Evolutionary conservation across 2,113 vertebrate genomes (phyloP).

Genomic region (Brachirus orientalis): DNA sequence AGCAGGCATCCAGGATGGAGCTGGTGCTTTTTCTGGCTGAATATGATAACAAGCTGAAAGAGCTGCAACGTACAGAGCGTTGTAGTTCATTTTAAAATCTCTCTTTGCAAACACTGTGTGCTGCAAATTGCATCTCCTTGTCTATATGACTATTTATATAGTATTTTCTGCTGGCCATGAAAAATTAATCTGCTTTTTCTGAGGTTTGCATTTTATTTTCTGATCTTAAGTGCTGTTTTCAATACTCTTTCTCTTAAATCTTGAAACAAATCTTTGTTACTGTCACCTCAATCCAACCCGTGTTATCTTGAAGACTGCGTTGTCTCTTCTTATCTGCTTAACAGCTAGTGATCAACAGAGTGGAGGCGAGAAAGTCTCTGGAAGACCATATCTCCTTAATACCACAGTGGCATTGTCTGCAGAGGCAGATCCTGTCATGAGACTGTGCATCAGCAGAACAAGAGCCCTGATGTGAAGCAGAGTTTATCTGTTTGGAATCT

Average conservation of each 20-base stretch:
- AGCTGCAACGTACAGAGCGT: neutral
- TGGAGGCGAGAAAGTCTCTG: conserved; percentile 33
- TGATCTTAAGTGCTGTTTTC: conserved; percentile 51
- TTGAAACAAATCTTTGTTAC: conserved; percentile 26
- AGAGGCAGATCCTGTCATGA: conserved; percentile 36
- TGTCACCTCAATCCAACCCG: conserved; percentile 52
- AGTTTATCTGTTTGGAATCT: neutral
- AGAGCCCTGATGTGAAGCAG: conserved; percentile 1
- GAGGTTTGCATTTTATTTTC: conserved; percentile 49
- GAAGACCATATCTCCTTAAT: conserved; percentile 21
- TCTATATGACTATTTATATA: neutral
- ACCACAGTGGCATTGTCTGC: conserved; percentile 18
- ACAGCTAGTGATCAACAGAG: conserved; percentile 43
- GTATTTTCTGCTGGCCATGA: conserved; percentile 25
- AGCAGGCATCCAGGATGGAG: neutral
- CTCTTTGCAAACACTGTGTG: neutral
- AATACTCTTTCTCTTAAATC: conserved; percentile 34
- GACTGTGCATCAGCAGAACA: neutral
- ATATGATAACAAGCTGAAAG: neutral
- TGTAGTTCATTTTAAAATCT: neutral
- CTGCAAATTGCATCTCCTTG: neutral
- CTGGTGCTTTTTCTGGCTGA: neutral
- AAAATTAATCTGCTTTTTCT: conserved; percentile 43
- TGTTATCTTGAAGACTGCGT: conserved; percentile 45
- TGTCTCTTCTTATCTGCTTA: conserved; percentile 54